These are phyloP conservation scores for Parnassius apollo DNA, from an alignment of 2,888 invertebrate species.

Conservation along the genomic window DNA sequence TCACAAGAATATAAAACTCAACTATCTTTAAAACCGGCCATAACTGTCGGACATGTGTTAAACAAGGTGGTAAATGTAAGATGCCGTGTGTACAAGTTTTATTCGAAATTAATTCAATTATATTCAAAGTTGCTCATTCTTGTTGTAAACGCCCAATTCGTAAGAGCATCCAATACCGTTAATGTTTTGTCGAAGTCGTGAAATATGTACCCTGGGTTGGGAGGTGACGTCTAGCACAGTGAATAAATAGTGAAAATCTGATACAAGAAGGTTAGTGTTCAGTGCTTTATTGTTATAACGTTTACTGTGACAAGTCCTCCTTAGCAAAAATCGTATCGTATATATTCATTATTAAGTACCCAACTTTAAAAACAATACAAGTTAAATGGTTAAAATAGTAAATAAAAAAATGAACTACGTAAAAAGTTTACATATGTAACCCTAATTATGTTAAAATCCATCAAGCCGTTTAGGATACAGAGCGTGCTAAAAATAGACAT, in stretches of 20 bases:
- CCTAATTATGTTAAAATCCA: no score
- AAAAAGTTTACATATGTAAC: no score
- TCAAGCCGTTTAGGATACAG: no score
- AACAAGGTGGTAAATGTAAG: constrained; percentile 26
- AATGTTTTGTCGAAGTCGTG: constrained; percentile 21
- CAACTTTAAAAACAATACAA: no score
- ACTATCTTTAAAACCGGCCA: constrained; percentile 21
- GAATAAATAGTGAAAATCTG: constrained; percentile 21
- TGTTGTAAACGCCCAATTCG: constrained; percentile 12
- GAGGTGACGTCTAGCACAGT: constrained; percentile 18
- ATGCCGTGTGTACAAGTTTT: constrained; percentile 27
- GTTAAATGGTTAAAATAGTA: no score
- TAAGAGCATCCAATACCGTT: constrained; percentile 23
- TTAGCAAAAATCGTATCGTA: no score
- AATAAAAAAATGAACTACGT: no score
- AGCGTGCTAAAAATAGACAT: no score
- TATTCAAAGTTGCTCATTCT: constrained; percentile 26
- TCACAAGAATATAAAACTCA: constrained; percentile 16
- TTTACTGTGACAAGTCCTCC: no score
- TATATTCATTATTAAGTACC: no score
- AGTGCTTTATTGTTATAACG: constrained; percentile 4
- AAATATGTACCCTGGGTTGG: constrained; percentile 17
- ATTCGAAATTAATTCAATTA: constrained; percentile 29
- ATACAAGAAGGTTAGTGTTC: constrained; percentile 6
- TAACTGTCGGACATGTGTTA: constrained; percentile 27